phyloP scores from a whole-genome alignment of 2,888 invertebrate species.

The Podabrus alpinus region DNA sequence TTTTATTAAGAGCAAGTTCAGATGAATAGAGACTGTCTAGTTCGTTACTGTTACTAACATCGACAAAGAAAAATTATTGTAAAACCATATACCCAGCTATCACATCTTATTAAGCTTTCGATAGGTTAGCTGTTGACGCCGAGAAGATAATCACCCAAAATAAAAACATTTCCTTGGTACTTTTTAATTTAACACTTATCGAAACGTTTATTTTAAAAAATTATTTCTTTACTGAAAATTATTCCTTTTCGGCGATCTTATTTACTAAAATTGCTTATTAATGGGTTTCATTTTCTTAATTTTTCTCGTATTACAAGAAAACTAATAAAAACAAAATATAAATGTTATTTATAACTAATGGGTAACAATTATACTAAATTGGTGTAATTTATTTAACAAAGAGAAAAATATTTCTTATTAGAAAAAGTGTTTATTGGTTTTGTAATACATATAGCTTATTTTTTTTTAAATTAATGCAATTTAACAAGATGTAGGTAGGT shows the following conservation, averaged over 20 bases:
- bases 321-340: not conserved
- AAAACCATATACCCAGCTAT: not conserved
- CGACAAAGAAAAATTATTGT: not conserved
- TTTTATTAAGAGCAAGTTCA: not conserved
- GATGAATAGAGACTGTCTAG: not conserved
- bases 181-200: not conserved
- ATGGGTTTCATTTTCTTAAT: not conserved
- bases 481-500: not conserved
- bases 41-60: not conserved
- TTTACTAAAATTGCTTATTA: too few species aligned
- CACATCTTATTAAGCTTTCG: not conserved
- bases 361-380: not conserved
- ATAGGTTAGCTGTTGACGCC: not conserved
- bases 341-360: slow-evolving; percentile 1
- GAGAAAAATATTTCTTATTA: not conserved
- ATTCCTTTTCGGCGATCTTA: not conserved
- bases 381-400: not conserved
- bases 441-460: not conserved
- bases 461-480: not conserved
- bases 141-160: not conserved
- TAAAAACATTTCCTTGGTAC: not conserved
- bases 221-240: not conserved
- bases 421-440: not conserved
- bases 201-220: too few species aligned
- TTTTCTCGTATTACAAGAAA: not conserved